Evolutionary conservation across 1,140 invertebrate species (phyloP), one percentile per base, ranked within the genome.

Genomic region (Heliconius nattereri): DNA sequence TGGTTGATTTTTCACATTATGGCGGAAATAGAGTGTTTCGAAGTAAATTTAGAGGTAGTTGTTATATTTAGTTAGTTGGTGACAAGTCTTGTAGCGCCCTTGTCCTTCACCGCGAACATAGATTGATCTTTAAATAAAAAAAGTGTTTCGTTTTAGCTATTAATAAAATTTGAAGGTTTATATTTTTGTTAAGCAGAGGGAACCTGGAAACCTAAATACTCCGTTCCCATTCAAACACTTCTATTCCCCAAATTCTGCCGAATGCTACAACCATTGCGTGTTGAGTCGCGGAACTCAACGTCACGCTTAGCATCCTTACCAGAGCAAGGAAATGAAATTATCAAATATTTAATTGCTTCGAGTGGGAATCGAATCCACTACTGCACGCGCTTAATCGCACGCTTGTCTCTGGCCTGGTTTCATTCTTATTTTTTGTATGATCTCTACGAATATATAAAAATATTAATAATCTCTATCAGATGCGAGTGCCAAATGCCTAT

Each of bases 381-480:
- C 40, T 5, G 3, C 40, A 16, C 40, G 13, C 40, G 13, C 16
- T 45, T 45, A 45, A 5, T 45, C 40, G 40, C 40, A 16, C 13
- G 40, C 40, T 16, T 45, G 40, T 45, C 13, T 16, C 40, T 13
- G 5, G 32, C 32, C 40, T 40, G 37, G 13, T 45, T 45, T 16
- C 7, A n/a, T 57, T 7, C n/a, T n/a, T 23, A 23, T 23, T 23
- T 23, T 11, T 9, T 57, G 54, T 57, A 8, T 9, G 54, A 23
- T 23, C 54, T 57, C 3, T 57, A 9, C 54, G 20, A 29, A 1
- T 66, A n/a, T 66, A 66, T 13, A 13, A 16, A 13, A 66, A 66
- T 66, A 66, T 66, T 66, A 66, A 66, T 26, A 66, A 29, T 66
- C 23, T 66, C 23, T 57, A 23, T 66, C 60, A 66, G 26, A 66